Base-by-base conservation (phyloP, 2,888 invertebrate genomes). In the Dendrolimus houi region DNA sequence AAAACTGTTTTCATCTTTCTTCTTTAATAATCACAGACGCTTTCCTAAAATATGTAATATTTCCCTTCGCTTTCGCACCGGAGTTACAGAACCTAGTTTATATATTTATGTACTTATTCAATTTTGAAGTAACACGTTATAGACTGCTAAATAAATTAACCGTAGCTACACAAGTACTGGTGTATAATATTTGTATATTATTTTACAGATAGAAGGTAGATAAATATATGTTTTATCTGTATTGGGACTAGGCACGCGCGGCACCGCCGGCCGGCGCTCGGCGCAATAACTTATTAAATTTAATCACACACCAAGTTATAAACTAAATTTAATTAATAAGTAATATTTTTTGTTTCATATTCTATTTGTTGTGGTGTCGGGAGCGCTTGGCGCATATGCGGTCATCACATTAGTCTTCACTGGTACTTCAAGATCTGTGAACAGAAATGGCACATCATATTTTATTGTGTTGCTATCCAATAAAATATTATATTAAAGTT, bases 1-100 rank as follows among this genome's bases (percentile, higher is more conserved):
- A 79, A 77, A 85, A 86, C 79, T 77, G 81, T 80, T 85, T 81
- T 81, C 84, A 80, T 83, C 84, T 87, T 88, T 87, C 84, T 81
- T 87, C 87, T 81, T 85, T 88, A 83, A 87, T 86, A 87, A 90
- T 90, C 89, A 89, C 89, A 90, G 89, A 89, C 89, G 87, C 87
- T 90, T 90, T 89, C 85, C 87, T 88, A 88, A 85, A 86, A 83
- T 87, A 88, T 88, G 85, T 85, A 83, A 75, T 77, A 75, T 80
- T 79, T 81, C 69, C 77, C 74, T 77, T 72, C 77, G 75, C 79
- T 73, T 73, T 78, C 80, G 82, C 83, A 85, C 83, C 85, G 83
- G 80, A 80, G 77, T 77, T 52, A 70, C 75, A 82, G 77, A 81
- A 81, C 75, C 75, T 81, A 85, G 74, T 77, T 74, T 70, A 73